Conservation (phyloP, 1,140 invertebrate genomes). For the Heliconius nattereri region DNA sequence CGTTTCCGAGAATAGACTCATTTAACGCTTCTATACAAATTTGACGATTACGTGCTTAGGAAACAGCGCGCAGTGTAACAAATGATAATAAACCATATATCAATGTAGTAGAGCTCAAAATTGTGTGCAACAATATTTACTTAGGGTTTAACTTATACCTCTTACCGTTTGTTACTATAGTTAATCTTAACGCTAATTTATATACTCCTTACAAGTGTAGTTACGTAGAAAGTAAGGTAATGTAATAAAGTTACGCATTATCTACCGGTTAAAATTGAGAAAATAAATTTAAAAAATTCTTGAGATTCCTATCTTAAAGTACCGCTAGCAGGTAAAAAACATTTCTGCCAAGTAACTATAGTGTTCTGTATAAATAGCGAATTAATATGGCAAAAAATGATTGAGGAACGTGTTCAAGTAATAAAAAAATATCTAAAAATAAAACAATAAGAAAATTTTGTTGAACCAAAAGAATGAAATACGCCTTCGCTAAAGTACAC, state of each 20-base stretch:
- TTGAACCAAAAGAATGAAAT: background rate
- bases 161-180: background rate
- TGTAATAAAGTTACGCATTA: no score
- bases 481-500: background rate
- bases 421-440: no score
- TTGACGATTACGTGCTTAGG: constrained; percentile 52
- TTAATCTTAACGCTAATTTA: background rate
- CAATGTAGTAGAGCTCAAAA: background rate
- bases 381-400: no score
- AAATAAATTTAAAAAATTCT: no score
- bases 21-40: constrained; percentile 61
- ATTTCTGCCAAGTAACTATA: no score
- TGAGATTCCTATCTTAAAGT: no score
- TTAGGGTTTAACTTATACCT: background rate
- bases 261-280: no score
- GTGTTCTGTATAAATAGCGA: no score
- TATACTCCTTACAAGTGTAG: background rate
- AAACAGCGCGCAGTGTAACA: background rate
- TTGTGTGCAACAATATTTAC: background rate
- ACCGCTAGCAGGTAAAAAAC: no score
- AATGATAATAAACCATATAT: background rate
- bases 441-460: background rate
- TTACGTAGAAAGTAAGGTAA: background rate
- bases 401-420: no score
- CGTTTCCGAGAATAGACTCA: constrained; percentile 52